Percentiles rank a stretch among this genome's conserved stretches.
These are phyloP conservation scores for Phorcus lineatus DNA, from an alignment of 2,888 invertebrate genomes.

Conservation along the genomic window DNA sequence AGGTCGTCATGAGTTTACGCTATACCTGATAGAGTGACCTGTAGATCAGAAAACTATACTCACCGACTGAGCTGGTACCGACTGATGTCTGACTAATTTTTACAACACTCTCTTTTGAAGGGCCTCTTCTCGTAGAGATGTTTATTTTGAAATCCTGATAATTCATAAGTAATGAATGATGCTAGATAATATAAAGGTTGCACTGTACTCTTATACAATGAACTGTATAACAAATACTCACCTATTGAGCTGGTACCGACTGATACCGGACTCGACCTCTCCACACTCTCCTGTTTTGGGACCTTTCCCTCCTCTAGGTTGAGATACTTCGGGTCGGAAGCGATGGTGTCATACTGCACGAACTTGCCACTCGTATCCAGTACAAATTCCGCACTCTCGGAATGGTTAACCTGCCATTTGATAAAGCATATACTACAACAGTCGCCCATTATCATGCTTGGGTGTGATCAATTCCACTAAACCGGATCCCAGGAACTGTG, in stretches of 20 bases:
- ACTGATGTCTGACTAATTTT: no score
- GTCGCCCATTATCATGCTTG: slow-evolving; percentile 14
- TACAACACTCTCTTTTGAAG: no score
- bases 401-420: slow-evolving; percentile 50
- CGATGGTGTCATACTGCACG: slow-evolving; percentile 64
- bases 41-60: no score
- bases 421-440: slow-evolving; percentile 23
- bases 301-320: slow-evolving; percentile 46
- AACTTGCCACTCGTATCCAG: slow-evolving; percentile 62
- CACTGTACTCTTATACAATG: not conserved
- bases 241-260: slow-evolving; percentile 59
- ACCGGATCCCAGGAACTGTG: no score
- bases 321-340: slow-evolving; percentile 53
- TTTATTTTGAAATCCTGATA: no score
- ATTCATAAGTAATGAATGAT: no score
- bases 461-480: not conserved
- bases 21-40: no score
- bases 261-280: slow-evolving; percentile 65
- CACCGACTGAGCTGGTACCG: no score
- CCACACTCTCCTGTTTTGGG: slow-evolving; percentile 60
- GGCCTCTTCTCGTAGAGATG: no score
- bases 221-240: slow-evolving; percentile 30
- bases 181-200: not conserved
- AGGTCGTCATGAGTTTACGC: no score
- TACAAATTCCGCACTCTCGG: slow-evolving; percentile 64